Percentiles rank a stretch among this genome's conserved stretches.
These are phyloP conservation scores for Pristionchus arcanus DNA, from an alignment of 2,888 invertebrate genomes.

Conservation along the genomic window DNA sequence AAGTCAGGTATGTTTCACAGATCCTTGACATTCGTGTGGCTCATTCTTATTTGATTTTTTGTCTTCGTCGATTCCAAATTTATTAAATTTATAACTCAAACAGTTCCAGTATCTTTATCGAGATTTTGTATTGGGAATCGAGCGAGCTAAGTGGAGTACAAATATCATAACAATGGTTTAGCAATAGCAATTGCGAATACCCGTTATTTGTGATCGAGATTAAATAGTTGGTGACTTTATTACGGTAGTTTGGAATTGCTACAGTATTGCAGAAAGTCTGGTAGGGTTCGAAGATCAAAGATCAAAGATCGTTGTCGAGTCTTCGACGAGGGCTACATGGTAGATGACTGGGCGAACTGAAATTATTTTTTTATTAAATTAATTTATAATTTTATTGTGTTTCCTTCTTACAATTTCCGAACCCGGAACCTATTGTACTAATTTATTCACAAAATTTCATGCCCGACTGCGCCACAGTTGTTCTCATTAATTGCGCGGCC, in stretches of 20 bases:
- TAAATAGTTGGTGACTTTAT: not conserved
- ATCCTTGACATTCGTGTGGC: not conserved
- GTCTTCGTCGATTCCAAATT: not conserved
- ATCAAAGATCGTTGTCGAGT: not conserved
- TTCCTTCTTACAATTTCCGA: not conserved
- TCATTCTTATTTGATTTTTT: not conserved
- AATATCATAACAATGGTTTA: not conserved
- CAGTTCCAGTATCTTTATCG: not conserved
- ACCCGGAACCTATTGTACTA: not conserved
- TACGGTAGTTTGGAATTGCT: not conserved
- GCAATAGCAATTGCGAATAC: not conserved
- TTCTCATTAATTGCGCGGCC: not conserved
- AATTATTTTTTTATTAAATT: not conserved
- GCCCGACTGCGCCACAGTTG: not conserved
- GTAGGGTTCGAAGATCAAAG: not conserved
- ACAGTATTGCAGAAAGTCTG: not conserved
- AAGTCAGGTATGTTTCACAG: too few relatives aligned
- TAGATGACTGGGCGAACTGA: not conserved
- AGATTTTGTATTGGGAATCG: not conserved
- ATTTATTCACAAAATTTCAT: not conserved
- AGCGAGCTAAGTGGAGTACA: not conserved
- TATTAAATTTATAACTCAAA: not conserved
- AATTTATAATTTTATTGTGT: not conserved
- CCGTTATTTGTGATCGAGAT: too few relatives aligned
- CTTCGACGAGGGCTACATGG: not conserved